Percentiles rank a stretch among this genome's conserved stretches.
Conservation (phyloP, 2,113 vertebrate species). For the Porphyrio hochstetteri region DNA sequence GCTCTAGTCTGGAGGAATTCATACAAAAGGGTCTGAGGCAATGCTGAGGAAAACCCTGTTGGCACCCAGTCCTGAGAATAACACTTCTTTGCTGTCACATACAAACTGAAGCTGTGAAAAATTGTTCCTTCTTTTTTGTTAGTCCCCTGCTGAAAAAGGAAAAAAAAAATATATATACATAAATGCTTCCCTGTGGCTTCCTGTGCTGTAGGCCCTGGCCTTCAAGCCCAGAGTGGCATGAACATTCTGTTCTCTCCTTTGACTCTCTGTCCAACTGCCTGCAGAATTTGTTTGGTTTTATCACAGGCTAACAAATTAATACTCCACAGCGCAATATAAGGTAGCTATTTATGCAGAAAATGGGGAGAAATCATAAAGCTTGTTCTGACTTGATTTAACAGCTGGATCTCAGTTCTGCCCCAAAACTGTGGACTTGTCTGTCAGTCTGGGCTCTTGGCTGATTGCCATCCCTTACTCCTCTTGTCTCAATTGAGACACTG, state of each 20-base stretch:
- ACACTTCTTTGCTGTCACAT: not conserved
- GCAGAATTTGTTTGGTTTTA: not conserved
- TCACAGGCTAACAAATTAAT: not conserved
- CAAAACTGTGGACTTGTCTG: not conserved
- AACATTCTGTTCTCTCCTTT: not conserved
- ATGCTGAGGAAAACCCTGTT: not conserved
- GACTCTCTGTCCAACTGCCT: not conserved
- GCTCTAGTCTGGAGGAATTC: not conserved
- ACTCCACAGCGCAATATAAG: not conserved
- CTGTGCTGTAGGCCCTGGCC: not conserved
- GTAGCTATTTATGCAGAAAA: not conserved
- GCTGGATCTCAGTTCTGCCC: not conserved
- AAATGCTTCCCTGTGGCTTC: not conserved
- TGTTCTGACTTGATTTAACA: not conserved
- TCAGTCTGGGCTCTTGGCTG: not conserved
- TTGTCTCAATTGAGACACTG: not conserved
- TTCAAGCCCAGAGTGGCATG: not conserved
- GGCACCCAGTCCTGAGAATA: not conserved
- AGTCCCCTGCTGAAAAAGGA: not conserved
- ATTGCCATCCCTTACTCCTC: not conserved
- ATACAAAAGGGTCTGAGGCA: not conserved
- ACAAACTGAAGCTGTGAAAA: not conserved
- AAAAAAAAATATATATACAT: no score
- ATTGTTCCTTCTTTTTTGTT: not conserved
- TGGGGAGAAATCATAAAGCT: not conserved